A percentile compares a stretch with the other conserved stretches of the same genome.
These are phyloP conservation scores for Aselliscus stoliczkanus DNA, from an alignment of 2,797 vertebrate genomes.

Conservation along the genomic window DNA sequence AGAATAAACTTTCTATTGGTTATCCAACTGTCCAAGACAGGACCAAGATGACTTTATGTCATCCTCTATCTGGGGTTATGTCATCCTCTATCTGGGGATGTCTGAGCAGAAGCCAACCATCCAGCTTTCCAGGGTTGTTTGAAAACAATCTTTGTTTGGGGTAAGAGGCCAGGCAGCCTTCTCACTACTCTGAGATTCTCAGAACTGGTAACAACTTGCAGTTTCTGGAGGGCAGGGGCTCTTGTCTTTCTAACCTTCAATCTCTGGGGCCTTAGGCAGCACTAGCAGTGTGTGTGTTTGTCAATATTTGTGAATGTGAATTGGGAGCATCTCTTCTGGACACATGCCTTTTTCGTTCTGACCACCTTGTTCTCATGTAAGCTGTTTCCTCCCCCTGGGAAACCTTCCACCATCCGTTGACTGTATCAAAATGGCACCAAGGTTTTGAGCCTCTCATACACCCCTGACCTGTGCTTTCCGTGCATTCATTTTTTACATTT, in stretches of 20 bases:
- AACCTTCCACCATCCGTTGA: background rate
- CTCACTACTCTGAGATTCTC: background rate
- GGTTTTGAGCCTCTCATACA: background rate
- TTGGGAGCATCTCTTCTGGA: background rate
- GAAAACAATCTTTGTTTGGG: background rate
- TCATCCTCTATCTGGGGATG: background rate
- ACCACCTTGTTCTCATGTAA: background rate
- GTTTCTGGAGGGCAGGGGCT: background rate
- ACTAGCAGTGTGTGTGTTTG: background rate
- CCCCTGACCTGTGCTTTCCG: background rate
- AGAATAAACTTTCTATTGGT: constrained; percentile 31
- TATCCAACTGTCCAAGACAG: background rate
- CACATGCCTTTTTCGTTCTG: background rate
- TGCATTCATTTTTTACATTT: background rate
- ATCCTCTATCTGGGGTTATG: background rate
- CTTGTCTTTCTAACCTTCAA: background rate
- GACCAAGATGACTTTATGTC: background rate
- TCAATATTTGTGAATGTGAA: background rate
- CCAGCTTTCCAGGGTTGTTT: background rate
- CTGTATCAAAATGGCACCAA: background rate
- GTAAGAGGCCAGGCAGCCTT: background rate
- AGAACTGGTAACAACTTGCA: background rate
- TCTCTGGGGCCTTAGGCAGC: background rate
- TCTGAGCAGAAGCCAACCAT: background rate
- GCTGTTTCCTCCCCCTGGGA: background rate